A percentile compares a stretch with the other conserved stretches of the same genome.
phyloP scores from a whole-genome alignment of 2,113 vertebrate species.

The Phyllostomus discolor region DNA sequence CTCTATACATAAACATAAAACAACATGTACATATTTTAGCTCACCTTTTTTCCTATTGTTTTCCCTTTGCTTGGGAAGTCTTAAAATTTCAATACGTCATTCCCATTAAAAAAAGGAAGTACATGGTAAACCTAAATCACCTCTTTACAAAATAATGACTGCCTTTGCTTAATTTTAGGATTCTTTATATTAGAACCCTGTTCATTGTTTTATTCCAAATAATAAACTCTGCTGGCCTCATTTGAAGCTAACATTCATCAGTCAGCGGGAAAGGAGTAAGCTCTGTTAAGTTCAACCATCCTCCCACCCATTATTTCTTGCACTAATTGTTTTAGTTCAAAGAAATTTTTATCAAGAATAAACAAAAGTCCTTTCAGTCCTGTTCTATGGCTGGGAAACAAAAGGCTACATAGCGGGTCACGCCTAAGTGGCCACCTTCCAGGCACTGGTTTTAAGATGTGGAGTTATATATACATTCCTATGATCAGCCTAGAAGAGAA shows the following conservation, averaged over 20 bases:
- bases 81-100: conserved; percentile 9
- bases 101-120: not conserved
- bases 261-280: conserved; percentile 44
- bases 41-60: not conserved
- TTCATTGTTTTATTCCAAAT: conserved; percentile 33
- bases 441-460: not conserved
- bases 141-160: conserved; percentile 38
- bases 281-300: conserved; percentile 21
- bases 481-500: conserved; percentile 33
- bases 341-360: conserved; percentile 25
- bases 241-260: conserved; percentile 38
- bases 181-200: conserved; percentile 5
- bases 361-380: conserved; percentile 32
- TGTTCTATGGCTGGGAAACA: conserved; percentile 2
- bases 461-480: conserved; percentile 15
- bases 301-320: conserved; percentile 27
- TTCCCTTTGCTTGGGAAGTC: not conserved
- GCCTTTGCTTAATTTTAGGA: conserved; percentile 36
- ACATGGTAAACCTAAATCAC: conserved; percentile 15
- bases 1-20: not conserved
- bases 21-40: not conserved
- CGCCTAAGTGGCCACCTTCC: conserved; percentile 17
- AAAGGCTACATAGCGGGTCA: not conserved
- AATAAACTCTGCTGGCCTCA: conserved; percentile 36
- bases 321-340: conserved; percentile 48